A percentile compares a stretch with the other conserved stretches of the same genome.
Evolutionary conservation across 2,113 vertebrate genomes (phyloP).

Genomic region (Urocolius indicus): DNA sequence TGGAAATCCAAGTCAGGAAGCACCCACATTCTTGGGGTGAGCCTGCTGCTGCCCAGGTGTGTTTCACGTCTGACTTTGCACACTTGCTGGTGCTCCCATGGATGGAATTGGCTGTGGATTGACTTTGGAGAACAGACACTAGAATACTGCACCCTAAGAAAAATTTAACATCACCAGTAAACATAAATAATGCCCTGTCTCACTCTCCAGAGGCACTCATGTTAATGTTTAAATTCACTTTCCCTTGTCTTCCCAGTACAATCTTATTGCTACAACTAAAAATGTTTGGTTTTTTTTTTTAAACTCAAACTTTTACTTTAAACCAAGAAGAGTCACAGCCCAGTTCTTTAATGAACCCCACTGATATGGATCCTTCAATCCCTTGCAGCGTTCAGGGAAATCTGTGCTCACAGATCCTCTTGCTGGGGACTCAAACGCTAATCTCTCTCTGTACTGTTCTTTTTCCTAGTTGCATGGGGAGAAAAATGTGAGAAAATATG

Average conservation of each 20-base stretch:
- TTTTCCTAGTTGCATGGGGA: background rate
- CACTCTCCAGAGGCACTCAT: background rate
- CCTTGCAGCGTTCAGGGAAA: background rate
- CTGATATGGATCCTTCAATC: background rate
- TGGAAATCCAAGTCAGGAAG: background rate
- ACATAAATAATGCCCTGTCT: background rate
- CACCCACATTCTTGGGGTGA: fast-evolving
- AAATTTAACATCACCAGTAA: background rate
- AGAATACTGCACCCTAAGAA: background rate
- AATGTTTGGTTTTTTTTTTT: background rate
- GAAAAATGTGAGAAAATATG: constrained; percentile 43
- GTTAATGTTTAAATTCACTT: background rate
- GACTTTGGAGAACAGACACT: background rate
- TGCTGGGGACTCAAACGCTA: background rate
- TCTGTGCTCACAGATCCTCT: background rate
- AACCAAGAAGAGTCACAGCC: background rate
- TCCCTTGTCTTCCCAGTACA: background rate
- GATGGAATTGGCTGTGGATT: background rate
- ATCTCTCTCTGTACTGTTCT: background rate
- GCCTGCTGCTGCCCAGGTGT: background rate
- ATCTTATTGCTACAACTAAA: background rate
- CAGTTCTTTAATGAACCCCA: background rate
- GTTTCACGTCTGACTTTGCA: background rate
- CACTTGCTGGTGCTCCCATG: background rate
- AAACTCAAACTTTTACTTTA: background rate